phyloP scores from a whole-genome alignment of 2,113 vertebrate species.

The Nipponia nippon region DNA sequence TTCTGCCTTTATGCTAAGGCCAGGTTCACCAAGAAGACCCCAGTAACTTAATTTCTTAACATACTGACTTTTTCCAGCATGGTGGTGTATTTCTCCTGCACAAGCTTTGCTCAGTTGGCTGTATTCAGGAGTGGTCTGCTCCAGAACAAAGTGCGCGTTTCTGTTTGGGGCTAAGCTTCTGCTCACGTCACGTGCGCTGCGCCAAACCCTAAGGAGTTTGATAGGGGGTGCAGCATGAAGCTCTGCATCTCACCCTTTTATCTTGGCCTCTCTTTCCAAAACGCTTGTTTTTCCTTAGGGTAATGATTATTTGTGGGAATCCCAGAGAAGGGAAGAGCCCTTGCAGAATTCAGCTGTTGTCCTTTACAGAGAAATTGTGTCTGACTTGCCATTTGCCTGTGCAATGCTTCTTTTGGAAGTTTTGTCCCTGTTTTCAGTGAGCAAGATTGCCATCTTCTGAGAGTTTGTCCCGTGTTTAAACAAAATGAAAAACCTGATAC shows the following conservation, averaged over 20 bases:
- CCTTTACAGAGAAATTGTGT: neutral
- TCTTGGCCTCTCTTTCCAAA: neutral
- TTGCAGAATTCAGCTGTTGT: neutral
- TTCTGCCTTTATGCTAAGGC: neutral
- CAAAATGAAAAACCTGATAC: neutral
- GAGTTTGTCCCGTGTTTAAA: neutral
- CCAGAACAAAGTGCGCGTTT: neutral
- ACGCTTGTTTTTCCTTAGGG: neutral
- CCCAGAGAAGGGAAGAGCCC: neutral
- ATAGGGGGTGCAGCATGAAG: neutral
- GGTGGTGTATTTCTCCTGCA: neutral
- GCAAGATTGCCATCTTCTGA: neutral
- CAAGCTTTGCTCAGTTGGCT: neutral
- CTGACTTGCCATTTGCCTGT: neutral
- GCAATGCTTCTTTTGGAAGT: neutral
- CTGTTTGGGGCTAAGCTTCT: neutral
- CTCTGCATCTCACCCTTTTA: neutral
- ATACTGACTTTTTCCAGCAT: neutral
- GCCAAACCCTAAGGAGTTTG: neutral
- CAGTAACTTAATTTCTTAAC: neutral
- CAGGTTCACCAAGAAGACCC: neutral
- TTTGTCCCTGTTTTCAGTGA: neutral
- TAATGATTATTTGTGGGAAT: neutral
- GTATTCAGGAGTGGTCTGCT: neutral
- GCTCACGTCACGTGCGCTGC: neutral